Evolutionary conservation across 2,113 vertebrate genomes (phyloP).

Genomic region (Nyctereutes procyonoides): DNA sequence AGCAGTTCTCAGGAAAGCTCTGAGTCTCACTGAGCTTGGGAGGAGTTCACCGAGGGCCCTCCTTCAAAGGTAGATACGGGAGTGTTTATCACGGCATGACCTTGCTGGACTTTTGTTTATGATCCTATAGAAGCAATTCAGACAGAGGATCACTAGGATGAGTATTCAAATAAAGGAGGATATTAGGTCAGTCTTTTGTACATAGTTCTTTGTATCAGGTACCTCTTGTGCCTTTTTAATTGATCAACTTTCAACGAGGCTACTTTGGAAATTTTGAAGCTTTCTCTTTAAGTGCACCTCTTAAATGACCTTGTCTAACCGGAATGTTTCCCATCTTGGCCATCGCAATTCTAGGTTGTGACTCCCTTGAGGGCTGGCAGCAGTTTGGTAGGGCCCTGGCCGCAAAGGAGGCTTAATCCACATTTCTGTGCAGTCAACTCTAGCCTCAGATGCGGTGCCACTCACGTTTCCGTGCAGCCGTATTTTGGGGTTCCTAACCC

Average conservation of each 20-base stretch:
- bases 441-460: background rate
- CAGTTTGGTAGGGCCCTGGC: background rate
- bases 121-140: background rate
- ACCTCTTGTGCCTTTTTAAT: background rate
- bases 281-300: background rate
- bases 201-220: background rate
- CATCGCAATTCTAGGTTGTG: background rate
- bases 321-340: background rate
- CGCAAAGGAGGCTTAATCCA: background rate
- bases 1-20: background rate
- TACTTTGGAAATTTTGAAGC: background rate
- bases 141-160: background rate
- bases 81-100: background rate
- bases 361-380: background rate
- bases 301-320: background rate
- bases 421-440: background rate
- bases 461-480: background rate
- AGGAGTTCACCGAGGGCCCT: background rate
- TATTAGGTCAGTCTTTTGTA: background rate
- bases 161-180: background rate
- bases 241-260: background rate
- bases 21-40: background rate
- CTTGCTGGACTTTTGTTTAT: background rate
- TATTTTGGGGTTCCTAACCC: background rate
- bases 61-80: background rate